Conservation (phyloP, 2,797 vertebrate genomes). For the Sternarchorhynchus goeldii region DNA sequence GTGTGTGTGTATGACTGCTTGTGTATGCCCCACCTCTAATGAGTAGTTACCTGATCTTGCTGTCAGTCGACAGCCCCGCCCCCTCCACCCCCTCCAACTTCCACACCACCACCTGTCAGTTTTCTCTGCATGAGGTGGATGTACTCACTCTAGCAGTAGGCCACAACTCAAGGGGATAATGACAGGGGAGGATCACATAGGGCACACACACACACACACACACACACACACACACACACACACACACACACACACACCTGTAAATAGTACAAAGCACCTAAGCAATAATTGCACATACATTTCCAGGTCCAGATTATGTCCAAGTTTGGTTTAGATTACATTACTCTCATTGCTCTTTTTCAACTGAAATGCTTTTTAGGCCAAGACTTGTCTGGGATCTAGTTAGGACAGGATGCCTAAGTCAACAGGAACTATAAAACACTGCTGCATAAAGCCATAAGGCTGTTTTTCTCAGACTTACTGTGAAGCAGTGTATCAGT, state of each 20-base stretch:
- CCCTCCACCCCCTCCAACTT: slow-evolving; percentile 16
- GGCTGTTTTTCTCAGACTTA: background rate
- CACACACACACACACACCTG: slow-evolving; percentile 17
- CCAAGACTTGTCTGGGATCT: background rate
- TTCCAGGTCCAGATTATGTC: slow-evolving; percentile 24
- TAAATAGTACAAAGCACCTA: slow-evolving; percentile 20
- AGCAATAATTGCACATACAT: slow-evolving; percentile 24
- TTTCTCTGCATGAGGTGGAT: slow-evolving; percentile 40
- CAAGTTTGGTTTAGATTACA: slow-evolving; percentile 11
- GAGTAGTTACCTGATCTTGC: slow-evolving; percentile 45
- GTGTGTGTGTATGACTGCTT: slow-evolving; percentile 11
- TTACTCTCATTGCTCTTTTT: background rate
- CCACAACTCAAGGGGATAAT: slow-evolving; percentile 46
- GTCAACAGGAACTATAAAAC: background rate
- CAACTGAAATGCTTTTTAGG: slow-evolving; percentile 10
- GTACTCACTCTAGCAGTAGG: slow-evolving; percentile 31
- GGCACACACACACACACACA: slow-evolving; percentile 33
- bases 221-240: slow-evolving; percentile 17
- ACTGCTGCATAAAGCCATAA: too few species aligned
- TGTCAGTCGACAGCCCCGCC: slow-evolving; percentile 38
- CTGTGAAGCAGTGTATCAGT: background rate
- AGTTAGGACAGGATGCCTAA: background rate
- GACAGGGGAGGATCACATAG: slow-evolving; percentile 42
- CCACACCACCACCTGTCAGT: slow-evolving; percentile 45
- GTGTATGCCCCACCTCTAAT: slow-evolving; percentile 34